Percentiles rank a stretch among this genome's conserved stretches.
Conservation (phyloP, 2,113 vertebrate species). For the Sylvilagus bachmani region DNA sequence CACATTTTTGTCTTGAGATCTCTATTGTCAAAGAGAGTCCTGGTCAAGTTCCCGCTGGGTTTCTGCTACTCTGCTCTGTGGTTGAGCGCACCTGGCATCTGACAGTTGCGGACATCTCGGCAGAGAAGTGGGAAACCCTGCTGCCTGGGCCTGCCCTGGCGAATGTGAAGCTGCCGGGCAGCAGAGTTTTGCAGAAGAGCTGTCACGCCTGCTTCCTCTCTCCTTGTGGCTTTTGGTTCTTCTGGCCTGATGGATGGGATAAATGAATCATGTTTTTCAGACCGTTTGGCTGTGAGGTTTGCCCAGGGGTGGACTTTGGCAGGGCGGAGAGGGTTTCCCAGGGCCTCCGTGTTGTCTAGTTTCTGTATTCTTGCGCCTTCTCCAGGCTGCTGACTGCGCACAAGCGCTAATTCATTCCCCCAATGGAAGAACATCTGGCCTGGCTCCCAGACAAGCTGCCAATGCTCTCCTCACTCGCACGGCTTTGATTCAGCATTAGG, state of each 20-base stretch:
- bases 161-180: background rate
- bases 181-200: background rate
- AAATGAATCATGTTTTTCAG: no score
- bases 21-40: background rate
- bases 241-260: background rate
- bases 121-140: background rate
- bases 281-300: background rate
- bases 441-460: conserved; percentile 63
- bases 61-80: background rate
- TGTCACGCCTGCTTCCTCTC: background rate
- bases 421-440: conserved; percentile 14
- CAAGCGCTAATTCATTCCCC: background rate
- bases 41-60: background rate
- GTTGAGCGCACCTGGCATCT: rapidly evolving
- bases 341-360: background rate
- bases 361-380: background rate
- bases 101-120: background rate
- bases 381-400: background rate
- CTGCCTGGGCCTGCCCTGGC: background rate
- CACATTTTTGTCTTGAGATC: background rate
- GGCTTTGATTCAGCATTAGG: conserved; percentile 85
- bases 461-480: background rate
- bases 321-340: background rate
- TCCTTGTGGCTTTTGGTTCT: background rate
- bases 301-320: background rate